Evolutionary conservation across 2,888 invertebrate genomes (phyloP).

Genomic region (Dorcus hopei): DNA sequence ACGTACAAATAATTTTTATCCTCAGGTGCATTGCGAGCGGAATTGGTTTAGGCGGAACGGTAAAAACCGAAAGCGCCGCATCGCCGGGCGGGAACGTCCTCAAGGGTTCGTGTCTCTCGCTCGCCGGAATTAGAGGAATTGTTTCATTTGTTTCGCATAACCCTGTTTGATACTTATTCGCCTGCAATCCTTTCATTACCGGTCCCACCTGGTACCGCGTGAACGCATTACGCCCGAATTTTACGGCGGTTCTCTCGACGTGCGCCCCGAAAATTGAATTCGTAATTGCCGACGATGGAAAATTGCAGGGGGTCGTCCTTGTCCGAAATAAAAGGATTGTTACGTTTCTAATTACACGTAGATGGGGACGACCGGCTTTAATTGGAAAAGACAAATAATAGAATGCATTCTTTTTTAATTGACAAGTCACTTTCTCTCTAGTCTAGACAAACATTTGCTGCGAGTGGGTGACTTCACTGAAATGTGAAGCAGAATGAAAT

Average conservation of each 20-base stretch:
- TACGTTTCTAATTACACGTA: background rate
- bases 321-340: background rate
- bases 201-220: conserved; percentile 1
- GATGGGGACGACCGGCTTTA: background rate
- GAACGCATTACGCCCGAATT: conserved; percentile 1
- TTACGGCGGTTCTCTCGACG: background rate
- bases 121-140: background rate
- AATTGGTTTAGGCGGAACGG: no score
- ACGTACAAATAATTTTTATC: no score
- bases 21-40: no score
- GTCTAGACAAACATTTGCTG: no score
- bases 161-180: background rate
- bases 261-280: background rate
- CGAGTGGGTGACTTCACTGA: no score
- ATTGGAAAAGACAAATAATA: background rate
- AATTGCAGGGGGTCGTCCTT: background rate
- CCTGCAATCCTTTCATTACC: background rate
- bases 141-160: background rate
- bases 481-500: no score
- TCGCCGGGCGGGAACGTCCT: background rate
- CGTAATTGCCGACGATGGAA: background rate
- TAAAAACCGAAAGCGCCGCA: background rate
- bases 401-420: background rate
- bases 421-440: no score
- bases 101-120: background rate